These are phyloP conservation scores for Cryptocephalus primarius DNA, from an alignment of 2,888 invertebrate species.

Conservation along the genomic window DNA sequence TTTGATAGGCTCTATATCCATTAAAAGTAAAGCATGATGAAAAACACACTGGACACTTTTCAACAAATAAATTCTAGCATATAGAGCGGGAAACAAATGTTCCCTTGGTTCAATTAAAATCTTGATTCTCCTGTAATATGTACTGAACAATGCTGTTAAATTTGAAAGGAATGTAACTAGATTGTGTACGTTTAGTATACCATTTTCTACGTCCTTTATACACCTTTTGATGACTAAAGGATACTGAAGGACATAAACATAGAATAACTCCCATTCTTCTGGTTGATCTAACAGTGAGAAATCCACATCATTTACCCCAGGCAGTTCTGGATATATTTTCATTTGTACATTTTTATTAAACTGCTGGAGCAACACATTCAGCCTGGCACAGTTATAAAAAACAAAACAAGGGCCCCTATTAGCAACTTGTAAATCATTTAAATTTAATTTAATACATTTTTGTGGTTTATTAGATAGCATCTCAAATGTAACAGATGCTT, in stretches of 20 bases:
- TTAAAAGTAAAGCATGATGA: conserved; percentile 48
- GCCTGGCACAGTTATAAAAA: conserved; percentile 66
- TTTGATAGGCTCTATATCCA: conserved; percentile 56
- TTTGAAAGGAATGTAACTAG: conserved; percentile 53
- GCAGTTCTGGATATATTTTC: conserved; percentile 50
- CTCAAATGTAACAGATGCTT: conserved; percentile 56
- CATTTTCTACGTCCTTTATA: conserved; percentile 38
- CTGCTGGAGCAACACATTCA: conserved; percentile 53
- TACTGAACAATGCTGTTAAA: conserved; percentile 56
- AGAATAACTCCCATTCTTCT: conserved; percentile 68
- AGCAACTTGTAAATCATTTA: conserved; percentile 18
- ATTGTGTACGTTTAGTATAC: conserved; percentile 50
- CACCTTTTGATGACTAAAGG: conserved; percentile 49
- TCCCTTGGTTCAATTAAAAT: conserved; percentile 57
- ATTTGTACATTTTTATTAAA: conserved; percentile 46
- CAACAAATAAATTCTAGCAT: conserved; percentile 59
- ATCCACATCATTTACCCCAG: conserved; percentile 47
- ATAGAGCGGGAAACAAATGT: conserved; percentile 55
- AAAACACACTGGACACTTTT: conserved; percentile 52
- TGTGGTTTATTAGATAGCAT: conserved; percentile 55
- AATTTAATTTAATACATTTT: conserved; percentile 45
- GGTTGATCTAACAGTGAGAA: conserved; percentile 52
- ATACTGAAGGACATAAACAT: conserved; percentile 54
- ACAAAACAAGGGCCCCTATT: conserved; percentile 50
- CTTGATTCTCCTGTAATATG: conserved; percentile 60